These are phyloP conservation scores for Scortum barcoo DNA, from an alignment of 2,113 vertebrate genomes.

Conservation along the genomic window DNA sequence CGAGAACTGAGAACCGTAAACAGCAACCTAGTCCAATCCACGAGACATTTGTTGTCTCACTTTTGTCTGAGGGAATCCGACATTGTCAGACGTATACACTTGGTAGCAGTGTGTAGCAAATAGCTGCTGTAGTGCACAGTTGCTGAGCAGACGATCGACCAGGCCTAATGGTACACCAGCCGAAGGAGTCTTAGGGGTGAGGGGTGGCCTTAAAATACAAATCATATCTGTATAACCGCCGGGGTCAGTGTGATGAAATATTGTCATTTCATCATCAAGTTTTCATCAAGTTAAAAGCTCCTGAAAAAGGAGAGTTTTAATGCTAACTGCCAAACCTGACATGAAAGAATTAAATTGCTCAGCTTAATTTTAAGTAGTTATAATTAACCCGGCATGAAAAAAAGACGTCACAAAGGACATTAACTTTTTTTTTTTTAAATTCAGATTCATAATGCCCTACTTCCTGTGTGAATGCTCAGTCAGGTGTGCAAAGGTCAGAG, in stretches of 20 bases:
- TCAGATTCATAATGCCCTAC: constrained; percentile 8
- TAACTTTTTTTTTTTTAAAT: not conserved
- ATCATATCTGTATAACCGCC: not conserved
- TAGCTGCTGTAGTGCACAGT: not conserved
- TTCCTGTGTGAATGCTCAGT: constrained; percentile 2
- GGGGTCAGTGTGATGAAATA: not conserved
- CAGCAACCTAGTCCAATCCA: too few relatives aligned
- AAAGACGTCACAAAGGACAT: constrained; percentile 2
- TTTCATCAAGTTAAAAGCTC: constrained; percentile 1
- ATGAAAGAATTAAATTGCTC: not conserved
- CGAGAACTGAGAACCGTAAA: not conserved
- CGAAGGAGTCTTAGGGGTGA: not conserved
- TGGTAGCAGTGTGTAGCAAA: not conserved
- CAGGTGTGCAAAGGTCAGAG: constrained; percentile 30
- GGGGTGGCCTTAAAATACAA: not conserved
- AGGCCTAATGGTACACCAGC: not conserved
- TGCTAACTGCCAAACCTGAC: not conserved
- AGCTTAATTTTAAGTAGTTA: not conserved
- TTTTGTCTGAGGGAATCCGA: not conserved
- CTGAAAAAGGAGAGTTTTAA: not conserved
- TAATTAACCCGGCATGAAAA: constrained; percentile 5
- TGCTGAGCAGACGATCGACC: not conserved
- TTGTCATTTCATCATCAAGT: not conserved
- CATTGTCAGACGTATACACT: not conserved
- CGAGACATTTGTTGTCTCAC: too few relatives aligned